phyloP scores from a whole-genome alignment of 1,140 invertebrate genomes.

The Heliconius congener region DNA sequence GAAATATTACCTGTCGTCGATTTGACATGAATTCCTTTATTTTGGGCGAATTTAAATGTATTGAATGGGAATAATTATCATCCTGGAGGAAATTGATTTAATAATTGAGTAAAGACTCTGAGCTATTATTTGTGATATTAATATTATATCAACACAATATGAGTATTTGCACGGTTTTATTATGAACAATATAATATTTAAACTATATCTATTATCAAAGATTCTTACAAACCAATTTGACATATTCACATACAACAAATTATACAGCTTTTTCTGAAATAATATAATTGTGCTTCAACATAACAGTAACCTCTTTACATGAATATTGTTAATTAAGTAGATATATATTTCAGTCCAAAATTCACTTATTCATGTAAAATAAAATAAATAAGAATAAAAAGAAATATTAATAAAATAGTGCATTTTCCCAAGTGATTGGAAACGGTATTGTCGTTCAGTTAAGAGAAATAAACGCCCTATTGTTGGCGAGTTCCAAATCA shows the following conservation, averaged over 20 bases:
- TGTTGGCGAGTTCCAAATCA: constrained; percentile 45
- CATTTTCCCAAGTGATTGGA: constrained; percentile 37
- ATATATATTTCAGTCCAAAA: not conserved
- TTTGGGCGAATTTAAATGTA: constrained; percentile 11
- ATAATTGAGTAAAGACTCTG: not conserved
- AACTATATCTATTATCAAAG: too few relatives aligned
- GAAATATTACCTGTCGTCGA: constrained; percentile 44
- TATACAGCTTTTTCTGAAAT: too few relatives aligned
- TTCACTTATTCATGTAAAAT: constrained; percentile 9
- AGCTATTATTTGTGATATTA: not conserved
- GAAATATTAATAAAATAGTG: constrained; percentile 34
- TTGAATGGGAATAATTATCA: not conserved
- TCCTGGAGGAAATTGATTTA: not conserved
- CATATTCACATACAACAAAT: too few relatives aligned
- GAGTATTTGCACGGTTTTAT: not conserved
- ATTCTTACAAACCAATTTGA: too few relatives aligned
- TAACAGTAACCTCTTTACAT: not conserved
- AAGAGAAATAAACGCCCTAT: constrained; percentile 47
- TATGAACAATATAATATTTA: not conserved
- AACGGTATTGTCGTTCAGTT: constrained; percentile 41
- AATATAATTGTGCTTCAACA: too few relatives aligned
- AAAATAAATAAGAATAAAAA: constrained; percentile 21
- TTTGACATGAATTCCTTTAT: constrained; percentile 30
- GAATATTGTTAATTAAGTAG: not conserved
- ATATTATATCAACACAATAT: too few relatives aligned